Base-by-base conservation (phyloP, 2,797 vertebrate genomes). In the Coregonus ussuriensis region DNA sequence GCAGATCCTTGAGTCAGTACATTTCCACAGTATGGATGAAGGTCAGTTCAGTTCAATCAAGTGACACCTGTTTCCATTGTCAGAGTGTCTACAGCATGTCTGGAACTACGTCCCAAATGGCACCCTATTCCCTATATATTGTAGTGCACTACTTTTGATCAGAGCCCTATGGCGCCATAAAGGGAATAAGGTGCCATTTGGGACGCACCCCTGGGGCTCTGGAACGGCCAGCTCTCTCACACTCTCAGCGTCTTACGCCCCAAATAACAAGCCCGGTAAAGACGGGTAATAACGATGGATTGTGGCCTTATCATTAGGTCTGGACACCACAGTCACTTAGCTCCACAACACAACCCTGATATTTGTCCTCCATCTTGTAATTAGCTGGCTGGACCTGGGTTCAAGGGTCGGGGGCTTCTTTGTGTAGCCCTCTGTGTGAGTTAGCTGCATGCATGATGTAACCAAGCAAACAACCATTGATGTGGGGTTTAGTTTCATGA, bases 221-320 rank as follows among this genome's bases (percentile, higher is more conserved):
- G 65, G 71, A 74, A 54, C 16, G 15, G 53, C 53, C 53, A 3
- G 62, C 79, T 80, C 74, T 81, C 75, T 80, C 77, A 74, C 72
- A 71, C 77, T 74, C 73, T 84, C 67, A 87, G 77, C 77, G 75
- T 29, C 37, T 76, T 68, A 51, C n/a, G 21, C 77, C 78, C 85
- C 84, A 91, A 89, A 91, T 92, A 86, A 92, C 89, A 91, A 83
- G 76, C 76, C 4, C 33, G 16, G 81, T 86, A 89, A 91, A 83
- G 76, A 74, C 4, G 31, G 16, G 80, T 87, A 89, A 92, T 92
- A 91, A 94, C 89, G 78, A 90, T 80, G 89, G 87, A 90, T 81
- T 80, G 89, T 82, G 73, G 72, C 74, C 84, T 94, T 94, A 95
- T 94, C 91, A 94, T 88, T 81, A 89, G 88, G 87, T 85, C 82